phyloP scores from a whole-genome alignment of 2,113 vertebrate species.

The Callospermophilus lateralis region DNA sequence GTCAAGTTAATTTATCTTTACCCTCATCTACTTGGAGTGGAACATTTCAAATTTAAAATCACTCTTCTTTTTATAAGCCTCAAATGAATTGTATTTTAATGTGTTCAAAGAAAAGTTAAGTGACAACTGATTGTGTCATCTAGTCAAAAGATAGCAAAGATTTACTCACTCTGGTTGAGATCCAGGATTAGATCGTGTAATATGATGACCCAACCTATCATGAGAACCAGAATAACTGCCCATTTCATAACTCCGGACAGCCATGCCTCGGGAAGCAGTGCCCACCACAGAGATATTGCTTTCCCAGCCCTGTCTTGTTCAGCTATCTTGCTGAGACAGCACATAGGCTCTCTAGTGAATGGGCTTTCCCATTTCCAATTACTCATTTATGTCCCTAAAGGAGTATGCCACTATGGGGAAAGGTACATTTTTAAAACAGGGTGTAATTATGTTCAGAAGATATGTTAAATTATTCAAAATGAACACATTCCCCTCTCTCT shows the following conservation, averaged over 20 bases:
- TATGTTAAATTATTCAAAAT: neutral
- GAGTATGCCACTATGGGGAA: neutral
- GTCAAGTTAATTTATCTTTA: conserved; percentile 72
- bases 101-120: conserved; percentile 32
- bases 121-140: conserved; percentile 49
- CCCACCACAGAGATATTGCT: accelerated
- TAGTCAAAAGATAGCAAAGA: conserved; percentile 41
- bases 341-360: neutral
- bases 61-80: conserved; percentile 55
- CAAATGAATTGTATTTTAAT: conserved; percentile 66
- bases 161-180: conserved; percentile 2
- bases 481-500: neutral
- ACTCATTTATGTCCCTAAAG: neutral
- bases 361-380: neutral
- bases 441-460: neutral
- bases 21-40: conserved; percentile 59
- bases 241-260: neutral
- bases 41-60: conserved; percentile 65
- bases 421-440: neutral
- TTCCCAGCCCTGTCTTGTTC: neutral
- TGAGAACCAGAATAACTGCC: conserved; percentile 4
- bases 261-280: neutral
- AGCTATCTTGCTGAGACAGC: neutral
- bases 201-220: neutral
- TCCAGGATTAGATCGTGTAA: neutral